phyloP scores from a whole-genome alignment of 2,888 invertebrate species.

The Drosophila buzzatii region DNA sequence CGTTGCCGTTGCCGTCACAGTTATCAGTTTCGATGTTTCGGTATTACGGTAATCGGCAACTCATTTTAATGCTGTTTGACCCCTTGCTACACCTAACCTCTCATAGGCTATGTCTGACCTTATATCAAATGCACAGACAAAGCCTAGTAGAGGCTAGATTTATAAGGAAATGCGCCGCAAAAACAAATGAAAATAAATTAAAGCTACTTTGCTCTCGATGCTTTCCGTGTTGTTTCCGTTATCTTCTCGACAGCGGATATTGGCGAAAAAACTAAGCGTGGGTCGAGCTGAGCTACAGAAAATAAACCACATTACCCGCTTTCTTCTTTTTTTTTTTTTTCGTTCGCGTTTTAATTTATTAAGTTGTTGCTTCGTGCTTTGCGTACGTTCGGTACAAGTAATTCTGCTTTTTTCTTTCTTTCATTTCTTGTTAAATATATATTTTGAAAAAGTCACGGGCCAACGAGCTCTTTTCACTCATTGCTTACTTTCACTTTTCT shows the following conservation, averaged over 20 bases:
- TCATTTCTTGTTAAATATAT: slow-evolving; percentile 8
- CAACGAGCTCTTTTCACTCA: slow-evolving; percentile 58
- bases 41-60: slow-evolving; percentile 40
- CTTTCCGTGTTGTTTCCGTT: slow-evolving; percentile 3
- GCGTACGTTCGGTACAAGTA: slow-evolving; percentile 48
- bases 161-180: slow-evolving; percentile 58
- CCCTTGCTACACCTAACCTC: slow-evolving; percentile 87
- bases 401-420: slow-evolving; percentile 36
- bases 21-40: slow-evolving; percentile 1
- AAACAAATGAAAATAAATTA: neutral
- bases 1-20: neutral
- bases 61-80: slow-evolving; percentile 35
- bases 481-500: slow-evolving; percentile 73
- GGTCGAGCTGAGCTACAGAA: slow-evolving; percentile 3
- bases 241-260: neutral
- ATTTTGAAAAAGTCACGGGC: slow-evolving; percentile 49
- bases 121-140: slow-evolving; percentile 86
- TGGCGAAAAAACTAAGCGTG: slow-evolving; percentile 9
- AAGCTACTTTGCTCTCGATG: neutral
- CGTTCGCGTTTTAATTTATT: slow-evolving; percentile 65
- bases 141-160: slow-evolving; percentile 89
- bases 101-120: slow-evolving; percentile 88
- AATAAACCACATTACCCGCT: slow-evolving; percentile 43
- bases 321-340: slow-evolving; percentile 62
- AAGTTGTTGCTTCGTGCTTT: slow-evolving; percentile 65